These are phyloP conservation scores for Andinoacara biseriatus DNA, from an alignment of 2,113 vertebrate genomes.

Conservation along the genomic window DNA sequence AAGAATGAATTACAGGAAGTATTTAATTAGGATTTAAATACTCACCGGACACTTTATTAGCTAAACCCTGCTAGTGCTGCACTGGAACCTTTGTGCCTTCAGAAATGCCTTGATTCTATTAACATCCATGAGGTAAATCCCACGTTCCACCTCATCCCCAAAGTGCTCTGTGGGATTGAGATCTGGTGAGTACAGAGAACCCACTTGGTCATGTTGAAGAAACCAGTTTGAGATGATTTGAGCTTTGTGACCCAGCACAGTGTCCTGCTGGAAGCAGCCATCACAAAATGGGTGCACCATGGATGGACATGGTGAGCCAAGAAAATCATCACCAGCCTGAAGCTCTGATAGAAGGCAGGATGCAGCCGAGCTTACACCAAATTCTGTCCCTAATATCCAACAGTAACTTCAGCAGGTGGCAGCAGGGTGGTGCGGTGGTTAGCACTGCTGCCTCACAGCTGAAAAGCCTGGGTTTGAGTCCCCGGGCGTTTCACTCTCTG, in stretches of 20 bases:
- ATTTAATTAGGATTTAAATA: not conserved
- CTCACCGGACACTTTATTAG: not conserved
- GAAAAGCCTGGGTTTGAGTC: too few relatives aligned
- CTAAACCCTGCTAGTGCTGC: not conserved
- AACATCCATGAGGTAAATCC: not conserved
- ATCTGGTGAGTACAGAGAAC: not conserved
- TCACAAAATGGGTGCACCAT: not conserved
- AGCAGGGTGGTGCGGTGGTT: too few relatives aligned
- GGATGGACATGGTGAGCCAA: not conserved
- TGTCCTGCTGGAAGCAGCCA: fast-evolving
- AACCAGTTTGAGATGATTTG: not conserved
- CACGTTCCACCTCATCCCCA: not conserved
- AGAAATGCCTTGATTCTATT: not conserved
- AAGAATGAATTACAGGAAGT: not conserved
- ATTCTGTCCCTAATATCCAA: not conserved
- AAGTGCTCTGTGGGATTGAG: not conserved
- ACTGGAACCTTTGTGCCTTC: fast-evolving
- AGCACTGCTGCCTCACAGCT: too few relatives aligned
- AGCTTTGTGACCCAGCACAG: not conserved
- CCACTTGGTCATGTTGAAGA: not conserved
- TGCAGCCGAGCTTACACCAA: not conserved
- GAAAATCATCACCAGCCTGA: not conserved
- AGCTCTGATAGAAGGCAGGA: not conserved
- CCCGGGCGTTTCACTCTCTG: too few relatives aligned
- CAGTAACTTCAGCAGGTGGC: too few relatives aligned